These are phyloP conservation scores for Acanthurus leucopareius DNA, from an alignment of 2,797 vertebrate genomes.

Conservation along the genomic window DNA sequence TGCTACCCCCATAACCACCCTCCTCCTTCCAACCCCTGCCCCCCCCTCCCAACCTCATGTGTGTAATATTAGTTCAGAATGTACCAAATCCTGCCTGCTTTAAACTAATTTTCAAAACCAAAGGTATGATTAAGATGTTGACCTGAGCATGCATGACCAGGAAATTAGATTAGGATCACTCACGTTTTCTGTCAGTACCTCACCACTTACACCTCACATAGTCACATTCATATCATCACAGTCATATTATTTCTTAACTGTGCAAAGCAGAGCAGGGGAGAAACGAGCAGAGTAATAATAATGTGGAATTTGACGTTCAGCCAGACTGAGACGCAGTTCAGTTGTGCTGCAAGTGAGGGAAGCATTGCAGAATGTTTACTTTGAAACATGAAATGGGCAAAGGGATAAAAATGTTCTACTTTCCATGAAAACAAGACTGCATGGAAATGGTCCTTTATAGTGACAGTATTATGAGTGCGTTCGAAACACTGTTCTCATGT, in stretches of 20 bases:
- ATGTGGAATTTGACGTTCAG: constrained; percentile 63
- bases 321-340: constrained; percentile 68
- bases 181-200: constrained; percentile 49
- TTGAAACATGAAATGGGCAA: constrained; percentile 53
- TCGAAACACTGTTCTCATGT: constrained; percentile 3
- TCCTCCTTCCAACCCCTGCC: constrained; percentile 1
- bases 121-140: constrained; percentile 67
- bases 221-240: constrained; percentile 51
- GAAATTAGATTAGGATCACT: constrained; percentile 74
- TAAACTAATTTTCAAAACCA: constrained; percentile 66
- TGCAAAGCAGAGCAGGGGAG: constrained; percentile 47
- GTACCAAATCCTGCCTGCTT: constrained; percentile 61
- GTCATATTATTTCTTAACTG: constrained; percentile 56
- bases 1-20: constrained; percentile 56
- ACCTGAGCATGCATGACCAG: constrained; percentile 64
- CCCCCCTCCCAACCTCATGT: constrained; percentile 47
- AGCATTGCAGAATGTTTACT: constrained; percentile 65
- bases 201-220: constrained; percentile 35
- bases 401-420: constrained; percentile 32
- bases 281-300: constrained; percentile 42
- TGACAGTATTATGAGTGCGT: constrained; percentile 19
- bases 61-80: constrained; percentile 68
- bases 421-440: constrained; percentile 10
- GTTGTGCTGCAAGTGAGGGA: constrained; percentile 66
- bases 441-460: constrained; percentile 23